These are phyloP conservation scores for Choristoneura fumiferana DNA, from an alignment of 1,140 invertebrate species.

Conservation along the genomic window DNA sequence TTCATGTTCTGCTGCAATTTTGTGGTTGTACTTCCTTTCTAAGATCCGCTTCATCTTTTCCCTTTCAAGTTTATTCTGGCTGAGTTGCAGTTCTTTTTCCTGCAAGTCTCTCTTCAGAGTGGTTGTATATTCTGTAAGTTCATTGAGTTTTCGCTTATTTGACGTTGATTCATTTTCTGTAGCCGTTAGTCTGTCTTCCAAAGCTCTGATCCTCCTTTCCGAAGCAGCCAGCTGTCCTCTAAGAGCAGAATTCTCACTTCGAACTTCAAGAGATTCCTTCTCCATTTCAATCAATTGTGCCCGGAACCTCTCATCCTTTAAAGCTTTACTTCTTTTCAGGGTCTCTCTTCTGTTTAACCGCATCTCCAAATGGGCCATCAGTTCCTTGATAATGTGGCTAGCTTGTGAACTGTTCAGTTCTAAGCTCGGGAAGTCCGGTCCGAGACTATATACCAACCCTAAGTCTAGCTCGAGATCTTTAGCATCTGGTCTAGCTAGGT, in stretches of 20 bases:
- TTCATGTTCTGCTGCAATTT: constrained; percentile 85
- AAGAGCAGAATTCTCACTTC: constrained; percentile 82
- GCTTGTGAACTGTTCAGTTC: constrained; percentile 83
- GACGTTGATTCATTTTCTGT: constrained; percentile 77
- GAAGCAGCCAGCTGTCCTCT: constrained; percentile 82
- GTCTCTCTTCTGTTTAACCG: constrained; percentile 82
- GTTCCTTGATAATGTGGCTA: constrained; percentile 81
- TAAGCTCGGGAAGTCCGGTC: constrained; percentile 84
- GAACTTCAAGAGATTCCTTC: constrained; percentile 82
- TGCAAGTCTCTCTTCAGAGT: constrained; percentile 73
- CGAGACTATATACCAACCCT: constrained; percentile 82
- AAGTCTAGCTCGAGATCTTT: constrained; percentile 81
- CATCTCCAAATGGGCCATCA: constrained; percentile 85
- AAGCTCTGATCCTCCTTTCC: constrained; percentile 72
- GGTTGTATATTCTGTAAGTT: constrained; percentile 70
- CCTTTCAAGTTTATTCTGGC: constrained; percentile 86
- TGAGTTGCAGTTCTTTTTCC: constrained; percentile 84
- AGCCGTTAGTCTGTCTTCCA: constrained; percentile 79
- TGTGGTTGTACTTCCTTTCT: constrained; percentile 83
- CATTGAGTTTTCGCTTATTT: constrained; percentile 76
- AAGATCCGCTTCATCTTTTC: constrained; percentile 83
- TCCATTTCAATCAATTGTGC: constrained; percentile 82
- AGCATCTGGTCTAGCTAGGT: constrained; percentile 80
- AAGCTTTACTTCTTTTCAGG: constrained; percentile 71
- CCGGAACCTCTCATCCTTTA: constrained; percentile 82